phyloP scores from a whole-genome alignment of 2,888 invertebrate genomes.

The Ormyrus thymus region DNA sequence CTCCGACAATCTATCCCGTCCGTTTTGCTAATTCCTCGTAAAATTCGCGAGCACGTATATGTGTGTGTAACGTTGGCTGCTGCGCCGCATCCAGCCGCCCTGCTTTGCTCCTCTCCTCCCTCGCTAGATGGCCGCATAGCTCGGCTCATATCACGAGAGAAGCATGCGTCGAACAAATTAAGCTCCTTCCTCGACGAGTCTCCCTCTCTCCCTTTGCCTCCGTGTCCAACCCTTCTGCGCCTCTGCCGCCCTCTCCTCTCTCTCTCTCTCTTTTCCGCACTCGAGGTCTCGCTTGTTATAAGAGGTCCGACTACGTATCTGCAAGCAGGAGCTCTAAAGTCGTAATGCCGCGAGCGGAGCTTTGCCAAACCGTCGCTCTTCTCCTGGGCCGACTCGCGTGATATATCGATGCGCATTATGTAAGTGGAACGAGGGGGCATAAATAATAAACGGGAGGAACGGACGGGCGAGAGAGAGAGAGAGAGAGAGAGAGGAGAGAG shows the following conservation, averaged over 20 bases:
- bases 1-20: too few species aligned
- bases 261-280: conserved; percentile 23
- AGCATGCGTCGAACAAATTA: conserved; percentile 48
- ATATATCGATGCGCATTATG: conserved; percentile 61
- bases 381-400: conserved; percentile 27
- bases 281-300: conserved; percentile 38
- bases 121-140: not conserved
- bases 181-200: conserved; percentile 41
- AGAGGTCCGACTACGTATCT: conserved; percentile 13
- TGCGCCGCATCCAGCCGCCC: too few species aligned
- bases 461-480: not conserved
- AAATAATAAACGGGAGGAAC: conserved; percentile 52
- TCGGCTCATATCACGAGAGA: not conserved
- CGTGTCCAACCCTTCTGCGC: conserved; percentile 17
- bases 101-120: too few species aligned
- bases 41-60: conserved; percentile 9
- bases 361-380: conserved; percentile 51
- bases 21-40: not conserved
- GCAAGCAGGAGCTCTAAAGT: conserved; percentile 23
- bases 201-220: not conserved
- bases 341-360: conserved; percentile 30
- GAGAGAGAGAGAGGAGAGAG: too few species aligned
- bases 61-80: too few species aligned
- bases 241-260: not conserved
- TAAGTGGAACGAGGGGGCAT: conserved; percentile 59